phyloP scores from a whole-genome alignment of 2,888 invertebrate genomes.

The Nephrotoma appendiculata region DNA sequence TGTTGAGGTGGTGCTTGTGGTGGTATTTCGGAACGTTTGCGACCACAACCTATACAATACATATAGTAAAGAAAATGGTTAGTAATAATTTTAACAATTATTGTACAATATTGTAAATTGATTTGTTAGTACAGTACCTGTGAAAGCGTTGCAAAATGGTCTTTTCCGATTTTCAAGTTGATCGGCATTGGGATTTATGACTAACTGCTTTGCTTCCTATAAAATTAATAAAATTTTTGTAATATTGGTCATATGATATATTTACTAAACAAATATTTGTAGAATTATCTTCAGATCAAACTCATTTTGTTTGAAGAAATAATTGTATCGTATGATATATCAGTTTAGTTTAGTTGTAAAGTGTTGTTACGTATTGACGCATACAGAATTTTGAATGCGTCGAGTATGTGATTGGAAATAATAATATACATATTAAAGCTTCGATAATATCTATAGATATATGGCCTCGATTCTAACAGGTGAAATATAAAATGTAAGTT shows the following conservation, averaged over 20 bases:
- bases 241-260: not conserved
- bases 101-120: not conserved
- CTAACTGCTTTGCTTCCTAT: not conserved
- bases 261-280: not conserved
- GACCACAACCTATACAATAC: conserved; percentile 47
- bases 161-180: conserved; percentile 47
- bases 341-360: too few species aligned
- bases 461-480: too few species aligned
- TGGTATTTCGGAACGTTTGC: conserved; percentile 42
- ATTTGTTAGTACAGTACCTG: conserved; percentile 36
- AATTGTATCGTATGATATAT: too few species aligned
- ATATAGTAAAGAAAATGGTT: not conserved
- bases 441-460: too few species aligned
- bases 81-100: not conserved
- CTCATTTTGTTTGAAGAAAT: too few species aligned
- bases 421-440: too few species aligned
- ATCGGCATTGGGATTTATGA: not conserved
- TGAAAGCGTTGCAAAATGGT: conserved; percentile 81
- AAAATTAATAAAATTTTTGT: not conserved
- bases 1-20: conserved; percentile 28
- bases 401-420: too few species aligned
- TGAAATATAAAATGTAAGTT: too few species aligned
- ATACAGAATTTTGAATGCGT: too few species aligned
- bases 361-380: too few species aligned
- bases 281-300: too few species aligned